Evolutionary conservation across 2,797 vertebrate species (phyloP), one percentile per base, ranked within the genome.

Genomic region (Acrocephalus scirpaceus): DNA sequence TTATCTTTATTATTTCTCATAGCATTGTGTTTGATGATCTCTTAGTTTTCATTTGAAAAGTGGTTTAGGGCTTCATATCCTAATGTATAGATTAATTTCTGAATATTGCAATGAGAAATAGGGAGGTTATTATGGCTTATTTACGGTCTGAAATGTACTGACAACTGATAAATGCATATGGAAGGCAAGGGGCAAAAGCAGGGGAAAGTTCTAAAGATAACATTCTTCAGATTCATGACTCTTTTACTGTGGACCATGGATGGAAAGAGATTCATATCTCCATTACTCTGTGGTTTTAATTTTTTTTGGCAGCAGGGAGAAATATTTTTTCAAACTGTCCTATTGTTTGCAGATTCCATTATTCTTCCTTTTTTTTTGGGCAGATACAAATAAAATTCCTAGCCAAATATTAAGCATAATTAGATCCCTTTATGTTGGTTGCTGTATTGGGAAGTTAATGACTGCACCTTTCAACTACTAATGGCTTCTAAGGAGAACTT

Each of bases 301-400:
- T 73, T 94, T 88, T 91, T 95, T 94, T 96, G 86, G 92, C 91
- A 94, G 48, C 42, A 30, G 42, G 48, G 88, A 92, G 70, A 96
- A 85, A 47, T 88, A 53, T 50, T 84, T 93, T 93, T 86, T 79
- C 82, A 47, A 82, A 76, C 74, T 71, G 42, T 80, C 20, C 72
- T 92, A 90, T 95, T 96, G 91, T 94, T 90, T 94, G 64, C 58
- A 73, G 62, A 86, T 93, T 91, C 76, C 60, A 82, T 94, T 96
- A 82, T 93, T 90, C 51, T 88, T 25, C 34, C 3, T 12, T 50
- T 79, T 78, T 26, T 26, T 16, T 90, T 88, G 93, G 77, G 66
- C 88, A 96, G 51, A 64, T 70, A 23, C 30, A 86, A 92, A 81
- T 80, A 73, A 90, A 96, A 94, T 47, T 88, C 64, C 61, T 79